A percentile compares a stretch with the other conserved stretches of the same genome.
Conservation (phyloP, 2,888 invertebrate genomes). For the Ganaspis brasiliensis region DNA sequence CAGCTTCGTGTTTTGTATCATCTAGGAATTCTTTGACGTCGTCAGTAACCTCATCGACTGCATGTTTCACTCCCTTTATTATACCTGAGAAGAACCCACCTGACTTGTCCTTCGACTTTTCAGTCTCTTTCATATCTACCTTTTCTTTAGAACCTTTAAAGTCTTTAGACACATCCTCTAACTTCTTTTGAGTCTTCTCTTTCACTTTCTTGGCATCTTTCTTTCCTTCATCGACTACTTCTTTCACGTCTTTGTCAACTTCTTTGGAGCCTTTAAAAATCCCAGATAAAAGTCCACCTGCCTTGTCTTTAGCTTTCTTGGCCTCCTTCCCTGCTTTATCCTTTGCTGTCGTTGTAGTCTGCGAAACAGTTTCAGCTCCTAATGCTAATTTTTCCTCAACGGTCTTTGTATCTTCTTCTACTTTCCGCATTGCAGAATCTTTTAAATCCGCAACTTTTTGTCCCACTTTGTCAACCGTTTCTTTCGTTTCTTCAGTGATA, state of each 20-base stretch:
- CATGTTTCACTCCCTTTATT: constrained; percentile 69
- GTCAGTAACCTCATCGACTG: constrained; percentile 61
- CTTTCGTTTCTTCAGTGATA: constrained; percentile 44
- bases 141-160: constrained; percentile 53
- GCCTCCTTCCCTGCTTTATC: constrained; percentile 41
- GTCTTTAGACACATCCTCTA: constrained; percentile 62
- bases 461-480: constrained; percentile 10
- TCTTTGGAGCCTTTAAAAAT: constrained; percentile 64
- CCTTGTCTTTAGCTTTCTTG: constrained; percentile 60
- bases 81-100: constrained; percentile 70
- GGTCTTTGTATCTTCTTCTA: constrained; percentile 37
- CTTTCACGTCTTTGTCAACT: constrained; percentile 55
- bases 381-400: background rate
- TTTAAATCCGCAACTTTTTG: constrained; percentile 44
- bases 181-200: constrained; percentile 81
- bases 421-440: constrained; percentile 50
- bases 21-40: constrained; percentile 57
- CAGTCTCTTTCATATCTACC: constrained; percentile 47
- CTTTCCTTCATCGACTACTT: constrained; percentile 58
- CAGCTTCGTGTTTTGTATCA: constrained; percentile 59
- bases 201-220: constrained; percentile 67
- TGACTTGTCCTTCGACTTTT: constrained; percentile 68
- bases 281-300: constrained; percentile 64
- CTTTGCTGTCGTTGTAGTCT: constrained; percentile 49
- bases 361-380: constrained; percentile 43